Percentiles rank a stretch among this genome's conserved stretches.
Conservation (phyloP, 1,140 invertebrate species). For the Augochlora pura region DNA sequence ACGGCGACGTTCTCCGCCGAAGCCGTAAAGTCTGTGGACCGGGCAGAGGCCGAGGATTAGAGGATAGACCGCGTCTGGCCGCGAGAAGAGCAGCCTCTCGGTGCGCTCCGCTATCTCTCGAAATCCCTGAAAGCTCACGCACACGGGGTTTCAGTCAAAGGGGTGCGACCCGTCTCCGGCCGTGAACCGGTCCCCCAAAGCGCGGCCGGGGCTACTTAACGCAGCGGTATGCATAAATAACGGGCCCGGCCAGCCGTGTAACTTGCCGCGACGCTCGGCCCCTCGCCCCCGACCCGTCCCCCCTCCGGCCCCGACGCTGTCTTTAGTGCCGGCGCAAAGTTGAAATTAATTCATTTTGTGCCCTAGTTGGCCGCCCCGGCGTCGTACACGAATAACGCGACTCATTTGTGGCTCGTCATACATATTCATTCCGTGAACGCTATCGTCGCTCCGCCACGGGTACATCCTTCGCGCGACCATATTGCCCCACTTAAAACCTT, state of each 20-base stretch:
- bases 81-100: no score
- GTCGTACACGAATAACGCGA: slow-evolving; percentile 55
- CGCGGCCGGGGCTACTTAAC: slow-evolving; percentile 35
- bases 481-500: slow-evolving; percentile 67
- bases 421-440: slow-evolving; percentile 61
- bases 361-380: slow-evolving; percentile 59
- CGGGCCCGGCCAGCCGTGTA: slow-evolving; percentile 34
- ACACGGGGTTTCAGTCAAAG: slow-evolving; percentile 5
- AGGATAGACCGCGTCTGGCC: neutral
- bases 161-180: neutral
- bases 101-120: neutral
- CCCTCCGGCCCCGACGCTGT: slow-evolving; percentile 22
- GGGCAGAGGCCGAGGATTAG: neutral
- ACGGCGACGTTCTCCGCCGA: neutral
- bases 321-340: slow-evolving; percentile 56
- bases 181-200: slow-evolving; percentile 34
- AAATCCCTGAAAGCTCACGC: slow-evolving; percentile 1
- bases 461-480: slow-evolving; percentile 52
- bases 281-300: no score
- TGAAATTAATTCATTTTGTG: slow-evolving; percentile 68
- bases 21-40: neutral
- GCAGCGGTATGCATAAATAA: slow-evolving; percentile 50
- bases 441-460: slow-evolving; percentile 60
- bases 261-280: slow-evolving; percentile 25
- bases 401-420: slow-evolving; percentile 65